Base-by-base conservation (phyloP, 2,113 vertebrate species). In the Pygoscelis adeliae region DNA sequence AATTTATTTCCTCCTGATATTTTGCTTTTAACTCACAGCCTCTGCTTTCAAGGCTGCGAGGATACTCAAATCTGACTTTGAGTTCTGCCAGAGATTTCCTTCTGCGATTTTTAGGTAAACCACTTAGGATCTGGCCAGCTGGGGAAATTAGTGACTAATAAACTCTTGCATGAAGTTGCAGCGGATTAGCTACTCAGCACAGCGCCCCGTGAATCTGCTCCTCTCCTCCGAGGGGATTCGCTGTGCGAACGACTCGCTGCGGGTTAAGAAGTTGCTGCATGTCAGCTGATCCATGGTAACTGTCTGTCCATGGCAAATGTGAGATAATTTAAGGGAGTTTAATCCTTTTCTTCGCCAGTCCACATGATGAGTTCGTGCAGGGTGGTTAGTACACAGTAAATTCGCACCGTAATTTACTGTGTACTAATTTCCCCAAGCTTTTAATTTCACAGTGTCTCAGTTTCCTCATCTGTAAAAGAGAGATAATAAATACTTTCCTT, bases 361-460 rank as follows among this genome's bases (percentile, higher is more conserved):
- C 83, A 77, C 95, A 92, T 30, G 76, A 94, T 69, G 92, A 93
- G 88, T 94, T 94, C 20, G 9, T 86, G 88, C 79, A 11, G 92
- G 88, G 85, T 66, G 72, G 90, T 90, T 94, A 78, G 88, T 44
- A 86, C 82, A 90, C 79, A 83, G 92, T 97, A 96, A 97, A 97
- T 97, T 95, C 97, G 78, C 97, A 93, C 93, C 46, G 2, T 95
- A 96, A 95, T 96, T 97, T 97, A 96, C 92, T 96, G 74, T 90
- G 79, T 79, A 78, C 95, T 96, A 92, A 97, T 95, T 97, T 97
- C 86, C 63, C 94, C 87, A 63, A 97, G 96, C 91, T 95, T 96
- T 97, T 97, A 97, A 97, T 97, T 95, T 96, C 95, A 94, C 91
- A 91, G 89, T 94, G 94, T 97, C 96, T 97, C 97, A 88, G 87